A percentile compares a stretch with the other conserved stretches of the same genome.
Evolutionary conservation across 2,888 invertebrate species (phyloP).

Genomic region (Ormia ochracea): DNA sequence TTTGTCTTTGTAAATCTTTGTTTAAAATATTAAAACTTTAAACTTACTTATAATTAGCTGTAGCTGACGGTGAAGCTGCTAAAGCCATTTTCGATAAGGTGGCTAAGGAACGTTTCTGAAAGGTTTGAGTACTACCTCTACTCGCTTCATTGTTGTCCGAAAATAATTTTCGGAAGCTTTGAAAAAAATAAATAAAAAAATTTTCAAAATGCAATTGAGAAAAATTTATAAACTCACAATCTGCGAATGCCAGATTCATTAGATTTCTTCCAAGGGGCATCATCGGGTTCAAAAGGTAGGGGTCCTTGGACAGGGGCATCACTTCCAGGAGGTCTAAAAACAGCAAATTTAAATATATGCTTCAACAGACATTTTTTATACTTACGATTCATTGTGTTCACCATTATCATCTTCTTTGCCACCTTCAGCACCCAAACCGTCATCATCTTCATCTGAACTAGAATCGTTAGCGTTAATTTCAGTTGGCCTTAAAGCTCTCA

Average conservation of each 20-base stretch:
- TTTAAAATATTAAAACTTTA: conserved; percentile 15
- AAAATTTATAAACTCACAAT: conserved; percentile 82
- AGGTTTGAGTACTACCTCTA: conserved; percentile 77
- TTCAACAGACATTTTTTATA: neutral
- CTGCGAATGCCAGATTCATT: conserved; percentile 90
- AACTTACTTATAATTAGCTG: conserved; percentile 62
- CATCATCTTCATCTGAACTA: conserved; percentile 69
- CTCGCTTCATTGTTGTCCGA: conserved; percentile 80
- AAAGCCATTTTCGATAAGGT: conserved; percentile 86
- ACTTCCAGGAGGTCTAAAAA: conserved; percentile 80
- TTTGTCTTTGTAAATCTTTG: neutral
- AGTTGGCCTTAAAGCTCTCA: conserved; percentile 81
- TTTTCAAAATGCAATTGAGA: neutral
- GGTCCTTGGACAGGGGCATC: conserved; percentile 98
- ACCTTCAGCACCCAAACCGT: conserved; percentile 66
- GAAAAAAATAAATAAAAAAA: conserved; percentile 65
- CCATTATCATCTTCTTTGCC: conserved; percentile 65
- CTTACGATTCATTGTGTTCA: conserved; percentile 61
- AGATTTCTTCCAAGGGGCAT: conserved; percentile 94
- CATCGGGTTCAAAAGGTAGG: conserved; percentile 96
- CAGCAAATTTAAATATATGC: neutral
- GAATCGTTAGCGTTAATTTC: conserved; percentile 66
- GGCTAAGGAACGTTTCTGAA: conserved; percentile 88
- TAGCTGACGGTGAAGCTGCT: conserved; percentile 72
- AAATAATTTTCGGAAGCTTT: conserved; percentile 93